Percentiles rank a stretch among this genome's conserved stretches.
These are phyloP conservation scores for Lepus timidus DNA, from an alignment of 2,113 vertebrate species.

Conservation along the genomic window DNA sequence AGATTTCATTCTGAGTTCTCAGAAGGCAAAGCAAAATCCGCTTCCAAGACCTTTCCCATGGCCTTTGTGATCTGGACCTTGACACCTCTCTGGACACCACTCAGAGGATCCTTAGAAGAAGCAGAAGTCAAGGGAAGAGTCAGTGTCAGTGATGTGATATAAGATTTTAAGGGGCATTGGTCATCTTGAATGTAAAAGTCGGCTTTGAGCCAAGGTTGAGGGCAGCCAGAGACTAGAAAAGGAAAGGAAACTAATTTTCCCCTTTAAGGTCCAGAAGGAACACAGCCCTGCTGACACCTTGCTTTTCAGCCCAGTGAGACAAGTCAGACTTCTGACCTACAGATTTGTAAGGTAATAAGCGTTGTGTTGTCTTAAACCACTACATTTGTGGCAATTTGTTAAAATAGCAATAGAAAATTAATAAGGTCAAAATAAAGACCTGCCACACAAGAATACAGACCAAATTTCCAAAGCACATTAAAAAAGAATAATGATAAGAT, in stretches of 20 bases:
- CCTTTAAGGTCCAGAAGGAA: background rate
- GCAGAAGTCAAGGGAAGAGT: background rate
- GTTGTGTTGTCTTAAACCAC: background rate
- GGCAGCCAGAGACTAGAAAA: background rate
- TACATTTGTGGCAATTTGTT: background rate
- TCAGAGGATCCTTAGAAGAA: background rate
- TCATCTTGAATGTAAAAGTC: background rate
- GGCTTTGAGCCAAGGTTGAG: background rate
- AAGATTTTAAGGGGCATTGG: background rate
- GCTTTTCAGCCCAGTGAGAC: background rate
- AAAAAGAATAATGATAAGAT: background rate
- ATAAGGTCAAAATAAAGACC: background rate
- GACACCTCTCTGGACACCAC: too few relatives aligned
- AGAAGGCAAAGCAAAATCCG: background rate
- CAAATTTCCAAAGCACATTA: background rate
- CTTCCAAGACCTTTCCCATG: background rate
- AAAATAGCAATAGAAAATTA: background rate
- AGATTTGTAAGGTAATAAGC: background rate
- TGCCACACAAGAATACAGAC: background rate
- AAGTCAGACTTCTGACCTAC: background rate
- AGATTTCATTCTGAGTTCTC: background rate
- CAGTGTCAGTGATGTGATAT: background rate
- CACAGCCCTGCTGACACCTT: background rate
- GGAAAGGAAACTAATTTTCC: background rate
- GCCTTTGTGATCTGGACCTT: background rate